phyloP scores from a whole-genome alignment of 2,888 invertebrate genomes.

The Didymodactylos carnosus region DNA sequence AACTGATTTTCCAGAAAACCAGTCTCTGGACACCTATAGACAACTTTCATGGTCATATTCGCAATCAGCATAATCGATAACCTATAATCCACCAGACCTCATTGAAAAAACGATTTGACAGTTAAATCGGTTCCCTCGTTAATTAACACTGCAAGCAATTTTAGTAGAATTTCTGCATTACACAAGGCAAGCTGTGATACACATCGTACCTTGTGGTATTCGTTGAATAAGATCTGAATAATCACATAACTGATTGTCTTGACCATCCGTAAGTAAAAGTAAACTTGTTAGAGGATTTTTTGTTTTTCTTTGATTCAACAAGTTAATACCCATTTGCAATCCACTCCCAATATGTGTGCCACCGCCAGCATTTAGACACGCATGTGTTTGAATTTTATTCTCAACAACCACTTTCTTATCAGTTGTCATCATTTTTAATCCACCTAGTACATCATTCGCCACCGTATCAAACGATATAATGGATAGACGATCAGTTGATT shows the following conservation, averaged over 20 bases:
- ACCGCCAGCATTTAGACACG: background rate
- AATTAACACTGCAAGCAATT: no score
- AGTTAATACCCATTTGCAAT: background rate
- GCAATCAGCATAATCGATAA: no score
- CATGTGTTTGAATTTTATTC: background rate
- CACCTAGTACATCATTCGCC: background rate
- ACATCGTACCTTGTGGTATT: background rate
- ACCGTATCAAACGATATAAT: background rate
- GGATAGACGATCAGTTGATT: background rate
- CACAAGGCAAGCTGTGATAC: no score
- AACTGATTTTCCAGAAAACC: no score
- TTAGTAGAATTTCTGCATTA: no score
- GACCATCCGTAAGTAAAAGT: background rate
- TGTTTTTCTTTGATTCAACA: background rate
- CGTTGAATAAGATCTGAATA: background rate
- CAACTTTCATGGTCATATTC: no score
- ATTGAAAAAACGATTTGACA: no score
- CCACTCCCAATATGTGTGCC: background rate
- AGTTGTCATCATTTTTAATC: background rate
- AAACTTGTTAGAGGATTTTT: background rate
- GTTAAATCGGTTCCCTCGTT: no score
- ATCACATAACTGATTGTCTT: background rate
- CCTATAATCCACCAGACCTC: no score
- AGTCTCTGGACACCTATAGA: no score
- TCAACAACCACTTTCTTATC: background rate